Base-by-base conservation (phyloP, 2,797 vertebrate genomes). In the Buceros bicornis region DNA sequence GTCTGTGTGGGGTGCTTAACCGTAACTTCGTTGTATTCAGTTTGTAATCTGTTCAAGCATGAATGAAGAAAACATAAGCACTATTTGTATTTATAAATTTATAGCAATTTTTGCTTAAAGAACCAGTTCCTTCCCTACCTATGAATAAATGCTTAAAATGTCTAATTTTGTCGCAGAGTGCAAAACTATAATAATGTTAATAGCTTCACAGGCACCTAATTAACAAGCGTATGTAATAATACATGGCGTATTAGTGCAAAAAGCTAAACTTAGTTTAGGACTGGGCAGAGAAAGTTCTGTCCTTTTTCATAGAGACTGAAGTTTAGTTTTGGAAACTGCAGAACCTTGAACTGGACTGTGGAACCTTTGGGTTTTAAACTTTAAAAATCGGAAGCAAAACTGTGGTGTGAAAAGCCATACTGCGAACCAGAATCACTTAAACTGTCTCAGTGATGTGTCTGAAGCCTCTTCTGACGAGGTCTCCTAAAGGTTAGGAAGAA, bases 21-120 rank as follows among this genome's bases (percentile, higher is more conserved):
- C 97, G 95, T 98, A 97, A 97, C 89, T 97, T 98, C 94, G 97
- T 97, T 98, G 97, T 98, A 97, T 97, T 98, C 97, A 97, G 96
- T 98, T 98, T 98, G 97, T 98, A 98, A 97, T 94, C 95, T 97
- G 95, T 97, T 97, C 89, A 95, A 98, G 97, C 98, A 98, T 98
- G 97, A 97, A 96, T 97, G 96, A 97, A 97, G 96, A 98, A 96
- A 97, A 97, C 94, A 94, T 96, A 97, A 97, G 94, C 97, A 97
- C 97, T 98, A 97, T 97, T 98, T 98, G 98, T 98, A 98, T 98
- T 98, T 98, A 98, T 97, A 97, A 97, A 97, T 97, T 97, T 94
- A 62, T 97, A 97, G 94, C 93, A 97, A 95, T 93, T 97, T 97
- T 97, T 95, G 97, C 96, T 97, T 97, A 97, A 93, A 97, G 85